phyloP scores from a whole-genome alignment of 2,113 vertebrate genomes.

The Platycercus adscitus region DNA sequence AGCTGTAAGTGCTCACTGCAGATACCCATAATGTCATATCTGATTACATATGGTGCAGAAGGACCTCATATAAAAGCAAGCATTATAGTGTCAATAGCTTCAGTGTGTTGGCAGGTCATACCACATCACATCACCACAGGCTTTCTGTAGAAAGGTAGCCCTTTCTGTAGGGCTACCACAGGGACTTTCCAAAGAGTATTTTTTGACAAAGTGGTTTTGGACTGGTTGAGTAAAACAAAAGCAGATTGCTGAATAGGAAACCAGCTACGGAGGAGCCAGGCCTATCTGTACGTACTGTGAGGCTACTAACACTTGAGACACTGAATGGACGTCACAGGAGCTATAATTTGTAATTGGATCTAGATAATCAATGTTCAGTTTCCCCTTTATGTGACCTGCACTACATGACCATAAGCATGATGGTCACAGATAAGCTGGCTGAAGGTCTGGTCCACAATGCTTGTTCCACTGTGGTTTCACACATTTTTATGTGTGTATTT shows the following conservation, averaged over 20 bases:
- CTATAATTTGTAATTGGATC: neutral
- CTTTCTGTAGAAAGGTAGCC: neutral
- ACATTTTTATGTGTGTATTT: rapidly evolving
- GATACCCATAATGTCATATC: neutral
- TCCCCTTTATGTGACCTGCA: neutral
- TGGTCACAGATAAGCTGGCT: neutral
- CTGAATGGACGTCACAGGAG: neutral
- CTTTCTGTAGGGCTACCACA: neutral
- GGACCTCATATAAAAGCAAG: neutral
- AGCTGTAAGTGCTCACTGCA: neutral
- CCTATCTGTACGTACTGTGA: neutral
- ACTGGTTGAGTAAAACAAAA: neutral
- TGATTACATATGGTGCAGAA: neutral
- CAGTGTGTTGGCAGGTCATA: neutral
- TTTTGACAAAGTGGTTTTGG: neutral
- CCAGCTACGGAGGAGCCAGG: rapidly evolving
- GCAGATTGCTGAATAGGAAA: neutral
- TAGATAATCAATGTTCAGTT: neutral
- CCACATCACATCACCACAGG: rapidly evolving
- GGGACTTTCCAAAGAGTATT: neutral
- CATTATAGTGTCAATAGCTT: neutral
- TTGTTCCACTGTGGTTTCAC: neutral
- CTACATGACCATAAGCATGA: rapidly evolving
- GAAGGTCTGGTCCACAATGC: neutral
- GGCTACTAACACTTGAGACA: neutral